Evolutionary conservation across 1,140 invertebrate genomes (phyloP).

Genomic region (Heliconius eleuchia): DNA sequence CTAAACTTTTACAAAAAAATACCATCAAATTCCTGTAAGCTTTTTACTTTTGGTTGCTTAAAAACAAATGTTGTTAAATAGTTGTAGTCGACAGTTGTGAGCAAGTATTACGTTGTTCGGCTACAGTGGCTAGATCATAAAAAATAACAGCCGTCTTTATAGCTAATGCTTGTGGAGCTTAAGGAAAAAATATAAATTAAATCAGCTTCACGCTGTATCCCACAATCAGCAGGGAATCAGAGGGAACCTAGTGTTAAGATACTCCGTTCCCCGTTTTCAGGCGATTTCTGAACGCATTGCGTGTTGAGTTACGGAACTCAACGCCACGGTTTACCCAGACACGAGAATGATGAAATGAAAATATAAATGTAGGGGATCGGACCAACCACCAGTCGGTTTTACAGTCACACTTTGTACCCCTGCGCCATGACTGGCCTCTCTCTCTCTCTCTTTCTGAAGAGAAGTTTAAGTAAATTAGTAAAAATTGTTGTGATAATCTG

Average conservation of each 20-base stretch:
- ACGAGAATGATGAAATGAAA: too few species aligned
- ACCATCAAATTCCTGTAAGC: background rate
- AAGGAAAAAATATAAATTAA: background rate
- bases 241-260: too few species aligned
- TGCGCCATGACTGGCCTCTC: background rate
- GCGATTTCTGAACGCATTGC: too few species aligned
- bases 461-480: background rate
- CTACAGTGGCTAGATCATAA: background rate
- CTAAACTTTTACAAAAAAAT: background rate
- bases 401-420: too few species aligned
- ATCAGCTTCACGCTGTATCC: too few species aligned
- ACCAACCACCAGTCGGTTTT: too few species aligned
- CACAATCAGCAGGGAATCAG: too few species aligned
- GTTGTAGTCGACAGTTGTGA: background rate
- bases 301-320: too few species aligned
- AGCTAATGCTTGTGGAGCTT: background rate
- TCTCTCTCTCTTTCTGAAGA: too few species aligned
- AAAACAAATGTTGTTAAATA: background rate
- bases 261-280: too few species aligned
- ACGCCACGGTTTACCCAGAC: too few species aligned
- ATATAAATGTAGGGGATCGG: too few species aligned
- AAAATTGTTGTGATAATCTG: background rate
- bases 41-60: background rate
- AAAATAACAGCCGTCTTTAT: slow-evolving; percentile 12
- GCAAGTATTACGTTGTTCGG: background rate